Evolutionary conservation across 2,113 vertebrate species (phyloP), one percentile per base, ranked within the genome.

Genomic region (Shinisaurus crocodilurus): DNA sequence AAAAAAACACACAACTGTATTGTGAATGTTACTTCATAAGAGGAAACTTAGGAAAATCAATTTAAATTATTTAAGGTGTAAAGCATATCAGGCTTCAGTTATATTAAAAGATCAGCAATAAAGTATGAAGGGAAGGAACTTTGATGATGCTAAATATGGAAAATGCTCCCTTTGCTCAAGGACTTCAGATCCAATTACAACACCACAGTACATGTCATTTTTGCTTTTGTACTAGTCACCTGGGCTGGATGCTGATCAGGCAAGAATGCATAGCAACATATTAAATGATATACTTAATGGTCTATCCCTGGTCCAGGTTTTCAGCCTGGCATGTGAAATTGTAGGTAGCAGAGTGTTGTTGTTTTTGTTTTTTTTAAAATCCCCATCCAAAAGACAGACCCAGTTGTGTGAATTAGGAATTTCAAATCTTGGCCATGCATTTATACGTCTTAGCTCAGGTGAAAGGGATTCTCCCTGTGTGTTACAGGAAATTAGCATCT

Each of bases 71-170:
- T 96, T 95, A 94, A 95, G 91, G 94, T 93, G 95, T 94, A 92
- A 65, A 94, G 95, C 95, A 81, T 96, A 98, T 98, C 97, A 98
- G 97, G 97, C 96, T 97, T 96, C 97, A 97, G 98, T 97, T 97
- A 95, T 97, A 98, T 97, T 98, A 98, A 97, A 98, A 97, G 95
- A 97, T 97, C 96, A 96, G 96, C 94, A 97, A 97, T 96, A 94
- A 96, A 97, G 97, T 97, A 97, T 98, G 96, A 97, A 97, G 97
- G 97, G 97, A 97, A 95, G 95, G 96, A 98, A 98, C 97, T 98
- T 97, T 97, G 97, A 98, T 96, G 97, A 98, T 93, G 96, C 97
- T 98, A 98, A 98, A 98, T 97, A 97, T 97, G 97, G 97, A 97
- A 97, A 98, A 98, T 95, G 95, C 95, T 97, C 96, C 94, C 97